Percentiles rank a stretch among this genome's conserved stretches.
These are phyloP conservation scores for Lethrus apterus DNA, from an alignment of 1,140 invertebrate genomes.

Conservation along the genomic window DNA sequence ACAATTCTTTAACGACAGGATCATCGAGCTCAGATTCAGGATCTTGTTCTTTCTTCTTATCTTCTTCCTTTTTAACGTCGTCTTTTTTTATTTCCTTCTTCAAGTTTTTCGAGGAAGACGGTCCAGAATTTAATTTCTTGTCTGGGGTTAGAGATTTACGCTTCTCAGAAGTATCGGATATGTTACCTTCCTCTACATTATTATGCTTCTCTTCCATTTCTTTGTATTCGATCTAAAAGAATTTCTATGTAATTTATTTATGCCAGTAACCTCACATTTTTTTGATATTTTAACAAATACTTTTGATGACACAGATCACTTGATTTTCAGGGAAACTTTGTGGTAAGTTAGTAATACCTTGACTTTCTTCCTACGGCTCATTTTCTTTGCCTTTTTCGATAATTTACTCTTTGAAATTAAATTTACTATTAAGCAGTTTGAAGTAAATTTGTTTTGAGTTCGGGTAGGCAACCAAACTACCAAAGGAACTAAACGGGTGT, in stretches of 20 bases:
- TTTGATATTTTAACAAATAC: too few relatives aligned
- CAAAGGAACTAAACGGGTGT: too few relatives aligned
- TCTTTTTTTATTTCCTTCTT: slow-evolving; percentile 45
- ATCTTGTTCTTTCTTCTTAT: slow-evolving; percentile 48
- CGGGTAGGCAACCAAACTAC: too few relatives aligned
- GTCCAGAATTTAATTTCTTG: slow-evolving; percentile 37
- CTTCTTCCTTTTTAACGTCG: slow-evolving; percentile 41
- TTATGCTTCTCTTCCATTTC: slow-evolving; percentile 63
- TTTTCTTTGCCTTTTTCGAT: slow-evolving; percentile 34
- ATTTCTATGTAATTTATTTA: too few relatives aligned
- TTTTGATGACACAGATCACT: slow-evolving; percentile 11
- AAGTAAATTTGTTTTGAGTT: too few relatives aligned
- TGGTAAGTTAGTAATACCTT: slow-evolving; percentile 44
- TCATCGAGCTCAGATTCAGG: slow-evolving; percentile 39
- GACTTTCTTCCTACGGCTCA: slow-evolving; percentile 59
- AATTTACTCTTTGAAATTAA: slow-evolving; percentile 5
- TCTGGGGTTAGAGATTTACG: slow-evolving; percentile 46
- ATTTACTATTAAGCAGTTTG: too few relatives aligned
- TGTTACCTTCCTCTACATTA: slow-evolving; percentile 53
- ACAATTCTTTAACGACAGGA: slow-evolving; percentile 38
- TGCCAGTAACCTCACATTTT: too few relatives aligned
- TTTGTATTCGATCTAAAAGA: slow-evolving; percentile 54
- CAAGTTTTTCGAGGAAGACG: slow-evolving; percentile 38
- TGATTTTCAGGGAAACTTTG: not conserved
- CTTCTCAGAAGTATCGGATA: slow-evolving; percentile 56